phyloP scores from a whole-genome alignment of 2,888 invertebrate species.

The Ephialtes manifestator region DNA sequence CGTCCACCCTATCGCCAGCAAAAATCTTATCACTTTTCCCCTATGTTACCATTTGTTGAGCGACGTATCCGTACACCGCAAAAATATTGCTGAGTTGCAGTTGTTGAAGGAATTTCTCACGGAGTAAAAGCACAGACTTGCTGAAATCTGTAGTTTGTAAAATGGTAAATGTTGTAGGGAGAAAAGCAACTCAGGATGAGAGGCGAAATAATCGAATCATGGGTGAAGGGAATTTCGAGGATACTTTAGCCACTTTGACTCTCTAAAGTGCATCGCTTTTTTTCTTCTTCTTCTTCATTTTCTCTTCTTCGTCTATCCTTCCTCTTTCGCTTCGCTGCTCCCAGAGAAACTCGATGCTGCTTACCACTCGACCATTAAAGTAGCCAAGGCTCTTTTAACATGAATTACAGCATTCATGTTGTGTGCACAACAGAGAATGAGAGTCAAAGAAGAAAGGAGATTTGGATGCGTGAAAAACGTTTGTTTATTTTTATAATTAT shows the following conservation, averaged over 20 bases:
- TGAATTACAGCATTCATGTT: constrained; percentile 22
- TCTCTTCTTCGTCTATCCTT: constrained; percentile 10
- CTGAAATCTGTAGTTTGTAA: constrained; percentile 18
- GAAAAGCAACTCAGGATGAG: constrained; percentile 28
- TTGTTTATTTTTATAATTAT: neutral
- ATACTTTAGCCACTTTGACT: constrained; percentile 36
- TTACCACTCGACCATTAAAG: constrained; percentile 45
- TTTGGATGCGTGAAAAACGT: neutral
- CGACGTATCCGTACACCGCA: neutral
- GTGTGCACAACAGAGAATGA: neutral
- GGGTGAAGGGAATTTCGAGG: constrained; percentile 50
- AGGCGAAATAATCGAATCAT: constrained; percentile 50
- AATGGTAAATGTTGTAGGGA: neutral
- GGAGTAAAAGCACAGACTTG: constrained; percentile 16
- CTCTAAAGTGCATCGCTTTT: neutral
- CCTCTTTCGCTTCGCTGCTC: constrained; percentile 17
- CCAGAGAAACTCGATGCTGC: constrained; percentile 47
- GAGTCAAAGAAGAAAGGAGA: neutral
- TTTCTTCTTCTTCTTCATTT: neutral
- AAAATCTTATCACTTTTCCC: constrained; percentile 29
- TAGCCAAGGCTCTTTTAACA: constrained; percentile 34
- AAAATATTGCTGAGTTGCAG: constrained; percentile 47
- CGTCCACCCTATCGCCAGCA: neutral
- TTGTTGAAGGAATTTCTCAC: constrained; percentile 59
- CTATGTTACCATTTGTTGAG: constrained; percentile 17